These are phyloP conservation scores for Ceriagrion tenellum DNA, from an alignment of 2,888 invertebrate species.

Conservation along the genomic window DNA sequence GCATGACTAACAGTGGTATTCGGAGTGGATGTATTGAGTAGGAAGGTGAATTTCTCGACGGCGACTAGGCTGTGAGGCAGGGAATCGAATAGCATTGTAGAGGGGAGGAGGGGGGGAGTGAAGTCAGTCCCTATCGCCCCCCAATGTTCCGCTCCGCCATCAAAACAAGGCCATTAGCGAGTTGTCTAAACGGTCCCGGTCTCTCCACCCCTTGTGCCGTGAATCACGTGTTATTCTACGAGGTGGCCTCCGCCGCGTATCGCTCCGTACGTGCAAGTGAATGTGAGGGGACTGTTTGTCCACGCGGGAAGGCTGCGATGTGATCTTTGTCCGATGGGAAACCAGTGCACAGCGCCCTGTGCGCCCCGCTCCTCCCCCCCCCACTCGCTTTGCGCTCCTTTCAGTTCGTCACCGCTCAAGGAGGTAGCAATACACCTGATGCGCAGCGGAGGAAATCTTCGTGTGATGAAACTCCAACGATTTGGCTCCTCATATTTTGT, in stretches of 20 bases:
- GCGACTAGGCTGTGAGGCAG: not conserved
- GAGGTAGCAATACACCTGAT: too few relatives aligned
- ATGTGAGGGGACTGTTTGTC: not conserved
- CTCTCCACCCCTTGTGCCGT: not conserved
- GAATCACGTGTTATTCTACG: constrained; percentile 32
- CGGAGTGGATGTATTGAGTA: too few relatives aligned
- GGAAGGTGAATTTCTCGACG: not conserved
- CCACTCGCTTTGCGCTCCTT: not conserved
- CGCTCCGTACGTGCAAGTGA: not conserved
- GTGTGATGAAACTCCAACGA: too few relatives aligned
- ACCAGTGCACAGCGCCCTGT: not conserved
- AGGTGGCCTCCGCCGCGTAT: not conserved
- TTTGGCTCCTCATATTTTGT: too few relatives aligned
- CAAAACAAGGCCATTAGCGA: constrained; percentile 54
- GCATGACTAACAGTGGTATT: too few relatives aligned
- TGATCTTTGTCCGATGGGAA: not conserved
- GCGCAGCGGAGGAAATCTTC: too few relatives aligned
- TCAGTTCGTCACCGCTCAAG: too few relatives aligned
- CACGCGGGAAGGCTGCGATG: not conserved
- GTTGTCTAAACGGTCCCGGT: not conserved
- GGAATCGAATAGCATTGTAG: not conserved
- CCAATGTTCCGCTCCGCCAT: not conserved
- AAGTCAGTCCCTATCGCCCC: not conserved
- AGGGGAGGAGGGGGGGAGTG: not conserved
- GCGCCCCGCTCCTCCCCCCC: not conserved